These are phyloP conservation scores for Acrossocheilus wenchowensis DNA, from an alignment of 2,797 vertebrate species.

Conservation along the genomic window DNA sequence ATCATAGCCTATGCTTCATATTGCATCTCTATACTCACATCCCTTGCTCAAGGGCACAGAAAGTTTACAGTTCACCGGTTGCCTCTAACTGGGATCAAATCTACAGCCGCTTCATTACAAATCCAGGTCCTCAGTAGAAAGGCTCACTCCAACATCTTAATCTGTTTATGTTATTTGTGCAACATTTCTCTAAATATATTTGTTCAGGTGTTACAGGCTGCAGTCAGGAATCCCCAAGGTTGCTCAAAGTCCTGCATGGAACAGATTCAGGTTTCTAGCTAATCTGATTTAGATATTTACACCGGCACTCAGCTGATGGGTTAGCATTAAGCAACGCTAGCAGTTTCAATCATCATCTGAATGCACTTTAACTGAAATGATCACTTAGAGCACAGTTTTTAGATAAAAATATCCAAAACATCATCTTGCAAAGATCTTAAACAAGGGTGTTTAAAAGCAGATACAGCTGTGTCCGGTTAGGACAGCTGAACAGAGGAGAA, in stretches of 20 bases:
- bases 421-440: background rate
- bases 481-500: background rate
- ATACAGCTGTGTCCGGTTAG: background rate
- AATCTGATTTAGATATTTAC: conserved; percentile 27
- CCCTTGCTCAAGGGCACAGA: background rate
- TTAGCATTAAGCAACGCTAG: background rate
- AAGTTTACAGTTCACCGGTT: background rate
- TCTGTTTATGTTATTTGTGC: background rate
- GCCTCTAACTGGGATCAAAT: conserved; percentile 6
- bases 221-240: background rate
- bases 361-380: background rate
- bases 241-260: conserved; percentile 4
- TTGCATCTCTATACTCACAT: background rate
- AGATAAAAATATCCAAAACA: background rate
- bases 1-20: background rate
- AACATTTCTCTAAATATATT: background rate
- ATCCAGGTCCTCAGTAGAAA: background rate
- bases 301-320: background rate
- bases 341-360: conserved; percentile 5
- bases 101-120: background rate
- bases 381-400: background rate
- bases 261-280: conserved; percentile 13
- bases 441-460: background rate
- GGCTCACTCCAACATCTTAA: background rate
- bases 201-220: background rate